These are phyloP conservation scores for Andrena dorsata DNA, from an alignment of 2,888 invertebrate genomes.

Conservation along the genomic window DNA sequence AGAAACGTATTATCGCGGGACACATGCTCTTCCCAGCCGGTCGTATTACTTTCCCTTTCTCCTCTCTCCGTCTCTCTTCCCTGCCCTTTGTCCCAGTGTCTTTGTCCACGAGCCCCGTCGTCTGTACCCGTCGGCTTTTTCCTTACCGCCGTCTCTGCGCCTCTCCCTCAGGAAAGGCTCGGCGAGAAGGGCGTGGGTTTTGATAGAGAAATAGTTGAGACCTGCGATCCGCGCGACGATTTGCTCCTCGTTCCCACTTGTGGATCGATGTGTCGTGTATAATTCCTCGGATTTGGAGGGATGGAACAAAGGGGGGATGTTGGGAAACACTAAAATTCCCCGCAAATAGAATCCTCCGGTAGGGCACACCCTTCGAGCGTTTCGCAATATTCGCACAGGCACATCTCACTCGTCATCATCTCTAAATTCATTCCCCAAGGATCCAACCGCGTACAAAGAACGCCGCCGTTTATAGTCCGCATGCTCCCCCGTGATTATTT, in stretches of 20 bases:
- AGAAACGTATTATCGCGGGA: slow-evolving; percentile 69
- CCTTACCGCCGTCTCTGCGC: slow-evolving; percentile 40
- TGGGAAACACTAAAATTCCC: too few relatives aligned
- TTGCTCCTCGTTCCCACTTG: slow-evolving; percentile 53
- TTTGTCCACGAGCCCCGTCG: slow-evolving; percentile 54
- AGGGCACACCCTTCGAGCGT: too few relatives aligned
- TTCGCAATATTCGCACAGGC: too few relatives aligned
- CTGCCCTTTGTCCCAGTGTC: slow-evolving; percentile 46
- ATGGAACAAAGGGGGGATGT: too few relatives aligned
- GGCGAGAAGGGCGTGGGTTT: slow-evolving; percentile 35
- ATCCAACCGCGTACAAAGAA: too few relatives aligned
- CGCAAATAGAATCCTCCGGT: too few relatives aligned
- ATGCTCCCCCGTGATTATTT: background rate
- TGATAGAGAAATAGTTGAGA: slow-evolving; percentile 75
- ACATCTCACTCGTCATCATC: too few relatives aligned
- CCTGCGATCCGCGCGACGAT: slow-evolving; percentile 72
- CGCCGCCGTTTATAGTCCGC: background rate
- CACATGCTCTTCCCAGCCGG: slow-evolving; percentile 54
- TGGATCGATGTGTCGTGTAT: slow-evolving; percentile 71
- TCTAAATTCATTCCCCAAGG: too few relatives aligned
- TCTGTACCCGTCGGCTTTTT: slow-evolving; percentile 63
- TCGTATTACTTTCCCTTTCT: slow-evolving; percentile 63
- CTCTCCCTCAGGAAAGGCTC: slow-evolving; percentile 37
- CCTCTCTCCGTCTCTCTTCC: slow-evolving; percentile 5
- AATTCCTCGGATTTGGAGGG: slow-evolving; percentile 20